A percentile compares a stretch with the other conserved stretches of the same genome.
These are phyloP conservation scores for Slavum lentiscoides DNA, from an alignment of 2,888 invertebrate genomes.

Conservation along the genomic window DNA sequence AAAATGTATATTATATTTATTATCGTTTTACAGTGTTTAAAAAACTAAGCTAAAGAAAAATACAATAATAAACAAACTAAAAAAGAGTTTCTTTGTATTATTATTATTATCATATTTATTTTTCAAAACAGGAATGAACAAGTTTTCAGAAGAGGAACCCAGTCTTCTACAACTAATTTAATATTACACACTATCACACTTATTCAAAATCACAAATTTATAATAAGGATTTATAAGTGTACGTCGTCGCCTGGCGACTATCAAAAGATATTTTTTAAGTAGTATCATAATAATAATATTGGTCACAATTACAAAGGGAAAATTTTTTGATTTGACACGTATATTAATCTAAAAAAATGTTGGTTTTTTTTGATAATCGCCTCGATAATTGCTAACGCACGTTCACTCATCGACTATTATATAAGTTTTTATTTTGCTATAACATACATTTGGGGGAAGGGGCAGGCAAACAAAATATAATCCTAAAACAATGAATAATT, in stretches of 20 bases:
- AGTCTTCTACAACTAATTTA: conserved; percentile 41
- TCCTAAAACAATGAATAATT: conserved; percentile 14
- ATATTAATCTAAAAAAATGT: not conserved
- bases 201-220: conserved; percentile 31
- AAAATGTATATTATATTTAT: not conserved
- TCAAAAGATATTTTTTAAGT: not conserved
- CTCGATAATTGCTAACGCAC: not conserved
- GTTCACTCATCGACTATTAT: not conserved
- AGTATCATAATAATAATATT: not conserved
- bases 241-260: not conserved
- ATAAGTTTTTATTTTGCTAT: not conserved
- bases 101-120: conserved; percentile 6
- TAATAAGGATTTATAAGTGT: not conserved
- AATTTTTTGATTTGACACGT: conserved; percentile 1
- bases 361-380: conserved; percentile 1
- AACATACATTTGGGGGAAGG: not conserved
- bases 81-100: not conserved
- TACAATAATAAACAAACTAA: not conserved
- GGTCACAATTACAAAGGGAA: not conserved
- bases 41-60: conserved; percentile 6
- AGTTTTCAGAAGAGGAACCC: conserved; percentile 52
- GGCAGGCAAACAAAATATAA: conserved; percentile 16
- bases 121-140: conserved; percentile 47
- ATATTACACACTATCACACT: conserved; percentile 7
- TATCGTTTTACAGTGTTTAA: not conserved